Conservation (phyloP, 1,140 invertebrate genomes). For the Thaumatotibia leucotreta region DNA sequence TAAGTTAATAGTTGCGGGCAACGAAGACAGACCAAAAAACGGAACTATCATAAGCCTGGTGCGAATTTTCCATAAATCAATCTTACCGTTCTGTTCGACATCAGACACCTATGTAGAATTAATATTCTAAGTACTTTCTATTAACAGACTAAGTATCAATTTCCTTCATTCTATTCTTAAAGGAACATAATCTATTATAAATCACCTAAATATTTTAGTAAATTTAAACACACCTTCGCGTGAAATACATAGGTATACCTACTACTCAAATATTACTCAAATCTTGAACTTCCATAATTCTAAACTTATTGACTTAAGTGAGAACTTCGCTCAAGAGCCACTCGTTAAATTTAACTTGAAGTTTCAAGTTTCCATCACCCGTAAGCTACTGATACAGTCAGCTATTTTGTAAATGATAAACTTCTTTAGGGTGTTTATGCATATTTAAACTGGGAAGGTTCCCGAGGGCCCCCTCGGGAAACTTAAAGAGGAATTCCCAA, state of each 20-base stretch:
- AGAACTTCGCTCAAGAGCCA: slow-evolving; percentile 6
- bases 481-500: background rate
- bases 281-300: slow-evolving; percentile 1
- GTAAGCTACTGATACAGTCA: slow-evolving; percentile 3
- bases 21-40: no score
- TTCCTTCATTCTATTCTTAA: no score
- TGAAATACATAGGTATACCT: background rate
- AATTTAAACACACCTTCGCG: background rate
- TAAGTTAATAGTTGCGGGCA: no score
- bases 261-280: slow-evolving; percentile 1
- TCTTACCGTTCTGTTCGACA: no score
- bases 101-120: no score
- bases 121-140: no score
- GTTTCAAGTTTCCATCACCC: background rate
- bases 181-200: no score
- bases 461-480: background rate
- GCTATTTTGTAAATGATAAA: slow-evolving; percentile 11
- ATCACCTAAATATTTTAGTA: no score
- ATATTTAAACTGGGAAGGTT: background rate
- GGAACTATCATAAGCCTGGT: no score
- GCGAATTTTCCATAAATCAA: no score
- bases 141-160: no score
- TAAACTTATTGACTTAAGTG: slow-evolving; percentile 11
- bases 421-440: background rate
- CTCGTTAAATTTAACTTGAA: slow-evolving; percentile 9